Evolutionary conservation across 2,888 invertebrate genomes (phyloP).

Genomic region (Polylopha cassiicola): DNA sequence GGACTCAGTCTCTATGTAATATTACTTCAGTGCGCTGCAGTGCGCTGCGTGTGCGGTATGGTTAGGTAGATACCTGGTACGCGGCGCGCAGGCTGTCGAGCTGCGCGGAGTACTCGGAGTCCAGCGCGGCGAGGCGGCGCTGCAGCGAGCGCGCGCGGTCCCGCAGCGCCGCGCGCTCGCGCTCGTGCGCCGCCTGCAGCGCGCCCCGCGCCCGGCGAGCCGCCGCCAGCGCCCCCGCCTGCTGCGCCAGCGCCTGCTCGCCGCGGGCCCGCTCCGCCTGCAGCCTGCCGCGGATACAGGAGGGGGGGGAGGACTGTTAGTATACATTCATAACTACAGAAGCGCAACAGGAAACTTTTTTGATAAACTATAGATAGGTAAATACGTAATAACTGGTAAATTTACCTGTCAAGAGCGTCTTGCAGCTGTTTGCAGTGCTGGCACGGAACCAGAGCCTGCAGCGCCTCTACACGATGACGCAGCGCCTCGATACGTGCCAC

Average conservation of each 20-base stretch:
- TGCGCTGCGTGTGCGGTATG: too few species aligned
- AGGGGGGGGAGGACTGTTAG: constrained; percentile 2
- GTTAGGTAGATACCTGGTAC: constrained; percentile 76
- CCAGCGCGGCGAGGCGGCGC: constrained; percentile 83
- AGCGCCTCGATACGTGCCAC: constrained; percentile 62
- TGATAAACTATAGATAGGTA: too few species aligned
- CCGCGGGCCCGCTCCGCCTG: constrained; percentile 60
- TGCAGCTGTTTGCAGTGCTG: constrained; percentile 74
- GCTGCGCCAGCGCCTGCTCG: constrained; percentile 60
- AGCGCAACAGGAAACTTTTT: too few species aligned
- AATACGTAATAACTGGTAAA: neutral
- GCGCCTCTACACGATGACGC: constrained; percentile 67
- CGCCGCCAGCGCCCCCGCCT: constrained; percentile 63
- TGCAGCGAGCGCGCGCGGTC: constrained; percentile 85
- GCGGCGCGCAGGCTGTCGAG: constrained; percentile 87
- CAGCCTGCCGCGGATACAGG: constrained; percentile 37
- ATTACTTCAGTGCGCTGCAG: too few species aligned
- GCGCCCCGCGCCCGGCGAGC: constrained; percentile 65
- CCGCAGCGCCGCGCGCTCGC: constrained; percentile 78
- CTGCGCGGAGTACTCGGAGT: constrained; percentile 90
- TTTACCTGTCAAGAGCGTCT: constrained; percentile 72
- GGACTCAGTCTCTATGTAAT: too few species aligned
- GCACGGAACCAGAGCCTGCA: constrained; percentile 70
- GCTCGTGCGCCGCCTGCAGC: constrained; percentile 69
- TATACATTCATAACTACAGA: too few species aligned